Base-by-base conservation (phyloP, 2,113 vertebrate genomes). In the Phalacrocorax aristotelis region DNA sequence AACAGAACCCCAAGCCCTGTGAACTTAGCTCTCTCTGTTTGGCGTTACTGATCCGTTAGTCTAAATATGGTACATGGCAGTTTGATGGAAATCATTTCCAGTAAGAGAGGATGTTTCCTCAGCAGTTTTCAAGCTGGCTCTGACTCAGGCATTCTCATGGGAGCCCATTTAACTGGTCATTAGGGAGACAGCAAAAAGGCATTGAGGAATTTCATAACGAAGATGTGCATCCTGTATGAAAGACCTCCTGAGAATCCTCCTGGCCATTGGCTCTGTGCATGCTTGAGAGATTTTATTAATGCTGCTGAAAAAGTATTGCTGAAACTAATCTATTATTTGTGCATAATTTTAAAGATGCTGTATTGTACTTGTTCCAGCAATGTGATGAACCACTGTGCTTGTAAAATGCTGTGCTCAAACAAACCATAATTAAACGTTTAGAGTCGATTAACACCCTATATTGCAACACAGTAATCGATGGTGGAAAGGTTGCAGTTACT, bases 51-150 rank as follows among this genome's bases (percentile, higher is more conserved):
- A 96, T 96, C 97, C 34, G 15, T 93, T 93, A 82, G 96, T 97
- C 98, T 98, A 98, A 98, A 98, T 97, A 97, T 89, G 97, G 98
- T 96, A 94, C 96, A 57, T 71, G 96, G 97, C 97, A 95, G 96
- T 90, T 97, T 82, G 97, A 97, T 98, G 98, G 97, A 97, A 98
- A 98, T 98, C 97, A 98, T 98, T 98, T 98, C 98, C 98, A 98
- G 98, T 98, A 98, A 98, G 97, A 96, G 97, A 98, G 98, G 98
- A 98, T 98, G 98, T 98, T 98, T 98, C 98, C 97, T 98, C 98
- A 98, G 98, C 98, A 98, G 98, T 98, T 98, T 98, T 97, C 72
- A 75, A 94, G 97, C 97, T 98, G 98, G 98, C 98, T 96, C 98
- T 98, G 98, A 98, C 97, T 98, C 98, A 98, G 97, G 96, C 93